Conservation (phyloP, 2,797 vertebrate species). For the Aplochiton taeniatus region DNA sequence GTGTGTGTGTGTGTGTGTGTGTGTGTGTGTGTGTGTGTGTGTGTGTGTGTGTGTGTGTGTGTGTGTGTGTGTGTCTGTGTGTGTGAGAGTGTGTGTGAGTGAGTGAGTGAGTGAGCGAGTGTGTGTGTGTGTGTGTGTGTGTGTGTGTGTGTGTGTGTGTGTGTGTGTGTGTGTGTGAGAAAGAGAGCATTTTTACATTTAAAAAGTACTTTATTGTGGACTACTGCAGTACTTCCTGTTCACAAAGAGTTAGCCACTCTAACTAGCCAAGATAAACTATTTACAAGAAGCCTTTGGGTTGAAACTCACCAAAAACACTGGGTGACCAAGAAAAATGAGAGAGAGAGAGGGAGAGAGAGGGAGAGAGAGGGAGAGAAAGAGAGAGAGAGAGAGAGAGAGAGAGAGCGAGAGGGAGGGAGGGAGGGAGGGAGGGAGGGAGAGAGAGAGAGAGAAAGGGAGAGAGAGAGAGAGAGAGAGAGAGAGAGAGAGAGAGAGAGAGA, state of each 20-base stretch:
- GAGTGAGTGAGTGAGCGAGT: conserved; percentile 8
- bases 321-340: conserved; percentile 23
- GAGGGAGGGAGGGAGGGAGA: conserved; percentile 10
- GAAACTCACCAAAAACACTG: no score
- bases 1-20: background rate
- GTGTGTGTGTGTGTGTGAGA: conserved; percentile 17
- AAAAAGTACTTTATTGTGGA: conserved; percentile 8
- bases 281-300: no score
- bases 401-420: conserved; percentile 30
- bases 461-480: background rate
- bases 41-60: conserved; percentile 19
- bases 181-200: background rate
- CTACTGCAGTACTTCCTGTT: no score
- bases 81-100: conserved; percentile 8
- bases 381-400: conserved; percentile 23
- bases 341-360: background rate
- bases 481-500: background rate
- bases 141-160: background rate
- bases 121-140: background rate
- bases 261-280: no score
- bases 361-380: background rate
- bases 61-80: conserved; percentile 4
- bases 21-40: background rate
- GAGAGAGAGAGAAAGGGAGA: background rate
- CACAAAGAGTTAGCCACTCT: no score